Conservation (phyloP, 1,140 invertebrate genomes). For the Hermetia illucens region DNA sequence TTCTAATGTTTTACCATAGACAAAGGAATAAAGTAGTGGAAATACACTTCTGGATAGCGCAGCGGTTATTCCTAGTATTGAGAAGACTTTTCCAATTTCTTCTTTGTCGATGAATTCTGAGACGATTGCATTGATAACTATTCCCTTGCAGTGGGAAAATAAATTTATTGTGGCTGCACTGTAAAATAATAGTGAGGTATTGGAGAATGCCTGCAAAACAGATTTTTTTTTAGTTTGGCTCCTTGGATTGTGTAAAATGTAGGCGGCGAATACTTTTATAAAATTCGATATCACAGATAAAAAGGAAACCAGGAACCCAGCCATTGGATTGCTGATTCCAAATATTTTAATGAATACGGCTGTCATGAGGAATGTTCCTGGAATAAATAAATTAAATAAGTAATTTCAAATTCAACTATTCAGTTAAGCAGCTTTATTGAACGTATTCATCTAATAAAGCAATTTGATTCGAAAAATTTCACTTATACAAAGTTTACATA, state of each 20-base stretch:
- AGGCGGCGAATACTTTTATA: slow-evolving; percentile 6
- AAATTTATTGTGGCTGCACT: slow-evolving; percentile 1
- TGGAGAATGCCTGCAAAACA: no score
- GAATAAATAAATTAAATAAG: no score
- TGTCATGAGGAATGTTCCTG: slow-evolving; percentile 5
- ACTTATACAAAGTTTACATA: no score
- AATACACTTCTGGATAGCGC: neutral
- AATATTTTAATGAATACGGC: slow-evolving; percentile 5
- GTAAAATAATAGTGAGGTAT: no score
- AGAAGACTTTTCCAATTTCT: slow-evolving; percentile 5
- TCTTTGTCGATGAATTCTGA: slow-evolving; percentile 1
- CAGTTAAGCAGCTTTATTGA: no score
- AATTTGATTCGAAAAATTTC: no score
- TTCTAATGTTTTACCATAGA: slow-evolving; percentile 5
- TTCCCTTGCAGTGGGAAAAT: slow-evolving; percentile 1
- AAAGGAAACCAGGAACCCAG: slow-evolving; percentile 3
- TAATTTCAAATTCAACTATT: no score
- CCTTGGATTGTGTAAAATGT: no score
- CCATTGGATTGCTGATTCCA: slow-evolving; percentile 3
- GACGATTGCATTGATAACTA: slow-evolving; percentile 4
- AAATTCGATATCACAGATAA: slow-evolving; percentile 1
- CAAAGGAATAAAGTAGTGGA: slow-evolving; percentile 1
- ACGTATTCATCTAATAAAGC: no score
- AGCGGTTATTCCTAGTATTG: slow-evolving; percentile 5
- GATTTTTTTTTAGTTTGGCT: no score